Percentiles rank a stretch among this genome's conserved stretches.
Evolutionary conservation across 1,140 invertebrate species (phyloP).

Genomic region (Neuroterus valhalla): DNA sequence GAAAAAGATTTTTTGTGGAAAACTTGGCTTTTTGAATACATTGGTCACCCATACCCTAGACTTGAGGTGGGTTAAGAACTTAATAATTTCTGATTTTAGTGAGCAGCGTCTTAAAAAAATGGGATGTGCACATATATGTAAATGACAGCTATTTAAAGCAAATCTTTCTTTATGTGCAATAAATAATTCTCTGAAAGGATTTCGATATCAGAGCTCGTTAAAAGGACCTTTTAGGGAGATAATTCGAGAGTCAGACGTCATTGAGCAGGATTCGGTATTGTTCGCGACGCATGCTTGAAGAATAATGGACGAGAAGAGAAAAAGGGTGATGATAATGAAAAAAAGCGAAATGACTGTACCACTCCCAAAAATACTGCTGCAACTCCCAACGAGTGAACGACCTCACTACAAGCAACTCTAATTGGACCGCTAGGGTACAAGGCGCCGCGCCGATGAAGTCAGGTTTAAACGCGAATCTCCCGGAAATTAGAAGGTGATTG

Average conservation of each 20-base stretch:
- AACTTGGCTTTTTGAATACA: too few species aligned
- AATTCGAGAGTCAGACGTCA: conserved; percentile 24
- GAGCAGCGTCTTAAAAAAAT: too few species aligned
- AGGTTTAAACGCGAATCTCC: conserved; percentile 23
- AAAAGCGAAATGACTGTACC: conserved; percentile 18
- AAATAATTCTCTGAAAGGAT: conserved; percentile 7
- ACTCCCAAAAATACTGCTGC: conserved; percentile 24
- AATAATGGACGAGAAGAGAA: background rate
- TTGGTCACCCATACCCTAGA: too few species aligned
- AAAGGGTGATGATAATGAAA: conserved; percentile 18
- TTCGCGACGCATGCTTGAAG: conserved; percentile 14
- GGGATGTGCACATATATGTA: too few species aligned
- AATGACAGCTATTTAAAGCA: background rate
- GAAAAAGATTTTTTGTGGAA: too few species aligned
- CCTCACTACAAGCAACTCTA: conserved; percentile 25
- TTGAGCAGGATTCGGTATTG: background rate
- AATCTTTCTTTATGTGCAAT: conserved; percentile 1
- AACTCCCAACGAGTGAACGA: conserved; percentile 18
- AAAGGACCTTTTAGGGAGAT: conserved; percentile 27
- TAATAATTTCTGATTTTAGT: too few species aligned
- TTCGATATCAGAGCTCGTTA: conserved; percentile 1
- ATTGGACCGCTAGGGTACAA: background rate
- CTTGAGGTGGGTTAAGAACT: too few species aligned
- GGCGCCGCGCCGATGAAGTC: background rate
- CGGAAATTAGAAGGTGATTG: conserved; percentile 13